phyloP scores from a whole-genome alignment of 1,140 invertebrate species.

The Bombus ignitus region DNA sequence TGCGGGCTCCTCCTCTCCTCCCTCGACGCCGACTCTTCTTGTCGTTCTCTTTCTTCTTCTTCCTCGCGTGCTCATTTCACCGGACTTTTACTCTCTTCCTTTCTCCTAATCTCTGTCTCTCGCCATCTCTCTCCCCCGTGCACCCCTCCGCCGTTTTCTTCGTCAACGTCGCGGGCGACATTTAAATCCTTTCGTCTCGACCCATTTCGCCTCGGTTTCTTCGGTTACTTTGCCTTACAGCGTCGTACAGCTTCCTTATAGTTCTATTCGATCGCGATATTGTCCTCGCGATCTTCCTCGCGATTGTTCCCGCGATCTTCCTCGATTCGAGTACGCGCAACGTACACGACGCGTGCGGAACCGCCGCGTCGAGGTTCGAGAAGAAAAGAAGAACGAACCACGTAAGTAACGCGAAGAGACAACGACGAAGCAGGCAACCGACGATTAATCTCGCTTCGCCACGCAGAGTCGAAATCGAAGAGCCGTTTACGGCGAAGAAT shows the following conservation, averaged over 20 bases:
- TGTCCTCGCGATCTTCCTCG: too few species aligned
- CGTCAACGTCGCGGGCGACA: conserved; percentile 21
- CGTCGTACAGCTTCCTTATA: too few species aligned
- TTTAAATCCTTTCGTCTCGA: neutral
- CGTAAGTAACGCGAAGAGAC: conserved; percentile 35
- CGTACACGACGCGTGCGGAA: neutral
- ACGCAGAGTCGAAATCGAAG: conserved; percentile 74
- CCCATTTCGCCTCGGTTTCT: too few species aligned
- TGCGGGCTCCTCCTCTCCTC: conserved; percentile 78
- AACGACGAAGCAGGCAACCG: conserved; percentile 42
- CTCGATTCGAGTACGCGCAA: neutral
- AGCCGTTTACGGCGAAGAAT: conserved; percentile 70
- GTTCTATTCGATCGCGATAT: too few species aligned
- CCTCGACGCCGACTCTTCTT: conserved; percentile 48
- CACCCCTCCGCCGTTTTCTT: neutral
- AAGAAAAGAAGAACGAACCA: neutral
- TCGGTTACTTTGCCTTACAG: too few species aligned
- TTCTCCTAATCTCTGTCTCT: conserved; percentile 13
- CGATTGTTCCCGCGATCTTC: neutral
- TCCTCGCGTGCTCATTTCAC: conserved; percentile 51
- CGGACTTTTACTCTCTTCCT: conserved; percentile 8
- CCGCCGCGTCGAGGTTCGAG: neutral
- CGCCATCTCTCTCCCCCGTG: neutral
- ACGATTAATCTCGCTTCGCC: conserved; percentile 74
- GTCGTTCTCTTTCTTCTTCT: conserved; percentile 24